Evolutionary conservation across 2,113 vertebrate genomes (phyloP), one percentile per base, ranked within the genome.

Genomic region (Polypterus senegalus): DNA sequence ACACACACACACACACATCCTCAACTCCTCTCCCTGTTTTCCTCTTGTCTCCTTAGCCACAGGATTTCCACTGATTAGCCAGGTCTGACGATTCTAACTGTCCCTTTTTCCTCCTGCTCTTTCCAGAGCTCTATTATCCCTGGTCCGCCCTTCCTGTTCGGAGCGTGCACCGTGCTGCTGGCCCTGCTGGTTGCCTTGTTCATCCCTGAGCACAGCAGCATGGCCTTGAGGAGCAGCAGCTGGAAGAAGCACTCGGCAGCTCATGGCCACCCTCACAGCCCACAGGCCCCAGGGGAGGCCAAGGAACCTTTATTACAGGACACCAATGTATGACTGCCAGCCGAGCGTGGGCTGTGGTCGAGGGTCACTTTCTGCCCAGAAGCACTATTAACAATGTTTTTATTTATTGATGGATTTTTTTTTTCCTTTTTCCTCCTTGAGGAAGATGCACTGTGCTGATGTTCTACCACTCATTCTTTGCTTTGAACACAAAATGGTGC

Each of bases 181-280:
- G 91, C 89, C 53, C 80, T 92, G 5, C 85, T 92, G 43, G 91
- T 92, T 81, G 91, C 91, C 74, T 86, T 92, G 77, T 92, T 92
- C 69, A 92, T 92, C 72, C 91, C 89, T 1, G 89, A 92, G 69
- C 88, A 91, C 65, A 89, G 85, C 3, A 89, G 88, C 53, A 69
- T 86, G 61, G 88, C 76, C 0, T 49, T 78, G 7, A 79, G 91
- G 4, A 66, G 83, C 51, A 76, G 87, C 70, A 87, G 70, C 54
- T 93, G 91, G 91, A 89, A 91, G 77, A 92, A 93, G 59, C 90
- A 91, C 76, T 79, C 83, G 56, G 82, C 86, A 11, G 73, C 78
- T 55, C 89, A 91, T 0, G 71, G 88, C 58, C 90, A 92, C 47
- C 81, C 87, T 52, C 88, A 91, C 62, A 86, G 84, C 45, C 81